Evolutionary conservation across 2,888 invertebrate genomes (phyloP).

Genomic region (Ypsolopha scabrella): DNA sequence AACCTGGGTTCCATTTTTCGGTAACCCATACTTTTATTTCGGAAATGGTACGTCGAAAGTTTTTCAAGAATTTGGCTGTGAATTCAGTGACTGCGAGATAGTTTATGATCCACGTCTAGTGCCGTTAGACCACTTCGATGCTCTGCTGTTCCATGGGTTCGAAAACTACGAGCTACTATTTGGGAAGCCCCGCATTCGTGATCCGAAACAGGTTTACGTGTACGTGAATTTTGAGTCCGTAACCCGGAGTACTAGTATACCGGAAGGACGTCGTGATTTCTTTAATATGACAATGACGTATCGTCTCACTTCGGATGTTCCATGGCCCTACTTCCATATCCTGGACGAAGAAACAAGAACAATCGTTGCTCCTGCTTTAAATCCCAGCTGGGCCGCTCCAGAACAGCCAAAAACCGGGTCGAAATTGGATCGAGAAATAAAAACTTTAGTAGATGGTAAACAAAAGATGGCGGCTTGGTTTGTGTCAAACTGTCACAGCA

Average conservation of each 20-base stretch:
- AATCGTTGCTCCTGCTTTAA: slow-evolving; percentile 27
- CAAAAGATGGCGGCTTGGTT: slow-evolving; percentile 68
- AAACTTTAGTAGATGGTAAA: slow-evolving; percentile 21
- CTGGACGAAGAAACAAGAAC: slow-evolving; percentile 20
- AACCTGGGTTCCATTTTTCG: slow-evolving; percentile 32
- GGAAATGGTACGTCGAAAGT: slow-evolving; percentile 40
- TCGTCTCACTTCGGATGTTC: slow-evolving; percentile 58
- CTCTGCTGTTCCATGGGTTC: slow-evolving; percentile 62
- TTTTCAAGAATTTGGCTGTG: slow-evolving; percentile 25
- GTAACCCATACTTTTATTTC: slow-evolving; percentile 38
- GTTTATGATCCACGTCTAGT: slow-evolving; percentile 34
- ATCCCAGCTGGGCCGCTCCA: slow-evolving; percentile 19
- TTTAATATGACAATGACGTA: slow-evolving; percentile 72
- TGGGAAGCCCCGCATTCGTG: slow-evolving; percentile 36
- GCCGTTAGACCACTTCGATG: slow-evolving; percentile 51
- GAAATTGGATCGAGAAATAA: not conserved
- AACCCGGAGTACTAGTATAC: slow-evolving; percentile 14
- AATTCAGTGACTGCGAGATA: slow-evolving; percentile 48
- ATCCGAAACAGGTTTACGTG: slow-evolving; percentile 52
- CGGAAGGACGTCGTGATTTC: slow-evolving; percentile 31
- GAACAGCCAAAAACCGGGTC: not conserved
- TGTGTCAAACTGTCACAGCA: slow-evolving; percentile 61
- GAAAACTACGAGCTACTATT: slow-evolving; percentile 28
- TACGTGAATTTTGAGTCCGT: slow-evolving; percentile 62
- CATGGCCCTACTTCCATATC: slow-evolving; percentile 45